These are phyloP conservation scores for Manis javanica DNA, from an alignment of 2,797 vertebrate species.

Conservation along the genomic window DNA sequence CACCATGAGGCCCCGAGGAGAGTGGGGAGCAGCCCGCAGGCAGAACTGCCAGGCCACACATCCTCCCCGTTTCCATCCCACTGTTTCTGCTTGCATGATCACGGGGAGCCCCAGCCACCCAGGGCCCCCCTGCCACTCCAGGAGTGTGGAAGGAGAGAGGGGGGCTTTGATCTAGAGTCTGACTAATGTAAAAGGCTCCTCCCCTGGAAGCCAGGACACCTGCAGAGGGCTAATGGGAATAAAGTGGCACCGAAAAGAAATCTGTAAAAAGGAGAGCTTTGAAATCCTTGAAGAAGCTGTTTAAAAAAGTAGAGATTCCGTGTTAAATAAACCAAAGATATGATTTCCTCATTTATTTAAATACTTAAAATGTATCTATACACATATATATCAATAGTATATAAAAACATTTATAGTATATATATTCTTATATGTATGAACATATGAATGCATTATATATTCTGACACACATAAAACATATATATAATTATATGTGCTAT, in stretches of 20 bases:
- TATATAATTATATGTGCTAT: too few species aligned
- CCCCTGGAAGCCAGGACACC: accelerated
- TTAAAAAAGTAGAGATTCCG: not conserved
- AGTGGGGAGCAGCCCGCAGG: not conserved
- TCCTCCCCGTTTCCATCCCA: accelerated
- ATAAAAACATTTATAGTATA: not conserved
- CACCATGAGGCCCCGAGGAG: not conserved
- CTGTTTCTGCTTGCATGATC: accelerated
- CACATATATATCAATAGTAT: not conserved
- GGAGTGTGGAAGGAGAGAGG: not conserved
- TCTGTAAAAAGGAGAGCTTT: not conserved
- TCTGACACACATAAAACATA: not conserved
- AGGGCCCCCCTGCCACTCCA: accelerated
- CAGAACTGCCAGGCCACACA: not conserved
- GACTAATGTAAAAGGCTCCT: not conserved
- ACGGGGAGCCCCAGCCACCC: accelerated
- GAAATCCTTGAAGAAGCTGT: not conserved
- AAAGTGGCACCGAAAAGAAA: too few species aligned
- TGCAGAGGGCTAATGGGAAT: too few species aligned
- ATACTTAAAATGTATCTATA: not conserved
- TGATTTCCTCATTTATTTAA: not conserved
- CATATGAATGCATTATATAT: not conserved
- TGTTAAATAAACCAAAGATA: not conserved
- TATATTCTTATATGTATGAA: too few species aligned
- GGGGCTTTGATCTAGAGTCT: not conserved